Conservation (phyloP, 2,797 vertebrate genomes). For the Natrix natrix region DNA sequence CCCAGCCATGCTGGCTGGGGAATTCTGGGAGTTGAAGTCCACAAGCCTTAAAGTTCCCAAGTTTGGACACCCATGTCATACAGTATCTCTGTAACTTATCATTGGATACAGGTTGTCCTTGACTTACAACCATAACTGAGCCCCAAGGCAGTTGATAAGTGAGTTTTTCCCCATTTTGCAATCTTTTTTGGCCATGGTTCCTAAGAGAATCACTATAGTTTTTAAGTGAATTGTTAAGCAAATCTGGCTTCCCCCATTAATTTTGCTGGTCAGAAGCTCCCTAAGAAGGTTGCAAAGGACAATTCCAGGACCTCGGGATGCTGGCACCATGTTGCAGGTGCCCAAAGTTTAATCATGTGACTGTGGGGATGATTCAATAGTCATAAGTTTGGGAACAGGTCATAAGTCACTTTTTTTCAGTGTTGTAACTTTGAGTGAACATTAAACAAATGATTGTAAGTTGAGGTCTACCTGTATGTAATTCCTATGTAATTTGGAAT, state of each 20-base stretch:
- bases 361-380: not conserved
- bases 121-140: not conserved
- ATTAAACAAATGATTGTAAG: not conserved
- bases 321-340: not conserved
- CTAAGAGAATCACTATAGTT: too few relatives aligned
- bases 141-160: too few relatives aligned
- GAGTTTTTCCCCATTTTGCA: too few relatives aligned
- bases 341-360: not conserved
- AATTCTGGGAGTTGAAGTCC: too few relatives aligned
- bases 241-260: too few relatives aligned
- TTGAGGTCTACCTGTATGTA: not conserved
- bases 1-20: too few relatives aligned
- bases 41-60: too few relatives aligned
- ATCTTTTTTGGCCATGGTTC: too few relatives aligned
- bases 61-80: not conserved
- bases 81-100: not conserved
- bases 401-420: not conserved
- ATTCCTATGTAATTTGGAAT: slow-evolving; percentile 15
- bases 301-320: too few relatives aligned
- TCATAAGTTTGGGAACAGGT: not conserved
- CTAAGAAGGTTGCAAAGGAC: too few relatives aligned
- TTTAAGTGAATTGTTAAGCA: too few relatives aligned
- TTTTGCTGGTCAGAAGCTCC: too few relatives aligned
- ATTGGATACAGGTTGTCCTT: not conserved
- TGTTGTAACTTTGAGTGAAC: not conserved